A percentile compares a stretch with the other conserved stretches of the same genome.
Evolutionary conservation across 2,797 vertebrate genomes (phyloP).

Genomic region (Anabacerthia variegaticeps): DNA sequence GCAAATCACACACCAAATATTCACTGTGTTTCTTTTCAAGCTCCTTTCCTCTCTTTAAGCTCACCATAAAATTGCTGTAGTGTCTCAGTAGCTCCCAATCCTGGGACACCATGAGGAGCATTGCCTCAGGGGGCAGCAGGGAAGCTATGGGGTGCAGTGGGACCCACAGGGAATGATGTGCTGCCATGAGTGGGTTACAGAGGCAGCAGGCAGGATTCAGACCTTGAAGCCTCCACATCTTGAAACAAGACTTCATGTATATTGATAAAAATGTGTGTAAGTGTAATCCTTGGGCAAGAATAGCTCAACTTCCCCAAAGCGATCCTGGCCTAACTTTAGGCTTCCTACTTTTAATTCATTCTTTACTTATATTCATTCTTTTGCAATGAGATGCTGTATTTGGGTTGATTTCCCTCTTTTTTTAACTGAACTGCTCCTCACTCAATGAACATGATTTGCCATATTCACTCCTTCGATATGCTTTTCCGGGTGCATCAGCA

Average conservation of each 20-base stretch:
- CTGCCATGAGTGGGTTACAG: background rate
- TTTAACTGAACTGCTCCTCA: background rate
- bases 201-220: background rate
- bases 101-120: fast-evolving
- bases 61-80: background rate
- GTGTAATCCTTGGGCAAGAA: background rate
- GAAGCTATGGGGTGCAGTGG: fast-evolving
- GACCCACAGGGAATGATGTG: fast-evolving
- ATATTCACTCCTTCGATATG: background rate
- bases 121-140: background rate
- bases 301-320: background rate
- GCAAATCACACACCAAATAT: background rate
- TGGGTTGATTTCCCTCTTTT: background rate
- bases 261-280: background rate
- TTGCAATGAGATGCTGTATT: background rate
- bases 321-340: background rate
- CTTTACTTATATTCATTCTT: background rate
- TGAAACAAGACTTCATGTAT: background rate
- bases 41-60: background rate
- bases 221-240: background rate
- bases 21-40: background rate
- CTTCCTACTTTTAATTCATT: background rate
- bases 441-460: background rate
- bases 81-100: background rate
- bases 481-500: background rate